Base-by-base conservation (phyloP, 1,140 invertebrate genomes). In the Colletes latitarsis region DNA sequence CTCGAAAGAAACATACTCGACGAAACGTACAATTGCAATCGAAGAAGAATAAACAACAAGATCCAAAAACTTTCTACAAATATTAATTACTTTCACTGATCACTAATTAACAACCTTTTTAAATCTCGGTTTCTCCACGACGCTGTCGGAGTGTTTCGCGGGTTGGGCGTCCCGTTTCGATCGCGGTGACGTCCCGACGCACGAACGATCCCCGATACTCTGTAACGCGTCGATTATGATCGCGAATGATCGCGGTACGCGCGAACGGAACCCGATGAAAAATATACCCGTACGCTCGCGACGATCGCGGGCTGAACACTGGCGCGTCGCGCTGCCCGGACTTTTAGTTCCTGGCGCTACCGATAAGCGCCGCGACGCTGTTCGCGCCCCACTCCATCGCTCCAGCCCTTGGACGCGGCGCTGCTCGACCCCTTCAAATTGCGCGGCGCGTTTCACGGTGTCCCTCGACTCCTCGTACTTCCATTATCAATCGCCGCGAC, bases 301-400 rank as follows among this genome's bases (percentile, higher is more conserved):
- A 91, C 90, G 92, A 90, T 93, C 92, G 92, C 92, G 92, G 91
- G 86, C 90, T 91, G 91, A 88, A 91, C 89, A 93, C 93, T 93
- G 93, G 88, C 90, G 89, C 85, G 90, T 83, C 80, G 87, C 82
- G 88, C 74, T 89, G 86, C 90, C 90, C 87, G 85, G 90, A 91
- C 88, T 89, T 90, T 90, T 93, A 93, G 93, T 93, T 93, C 92
- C 58, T 82, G 88, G 86, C 89, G 89, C 89, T 88, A 89, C 93
- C 93, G 92, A 89, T 87, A 88, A 90, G 92, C 93, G 92, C 92
- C 93, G 89, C 90, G 90, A 88, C 90, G 91, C 90, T 89, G 86
- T 85, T 81, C 86, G 58, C 75, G 69, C 82, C 78, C 85, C 77
- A 73, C 76, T 74, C 69, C 39, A 55, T n/a, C 1, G 62, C 41